Evolutionary conservation across 2,113 vertebrate species (phyloP), one percentile per base, ranked within the genome.

Genomic region (Callopanchax toddi): DNA sequence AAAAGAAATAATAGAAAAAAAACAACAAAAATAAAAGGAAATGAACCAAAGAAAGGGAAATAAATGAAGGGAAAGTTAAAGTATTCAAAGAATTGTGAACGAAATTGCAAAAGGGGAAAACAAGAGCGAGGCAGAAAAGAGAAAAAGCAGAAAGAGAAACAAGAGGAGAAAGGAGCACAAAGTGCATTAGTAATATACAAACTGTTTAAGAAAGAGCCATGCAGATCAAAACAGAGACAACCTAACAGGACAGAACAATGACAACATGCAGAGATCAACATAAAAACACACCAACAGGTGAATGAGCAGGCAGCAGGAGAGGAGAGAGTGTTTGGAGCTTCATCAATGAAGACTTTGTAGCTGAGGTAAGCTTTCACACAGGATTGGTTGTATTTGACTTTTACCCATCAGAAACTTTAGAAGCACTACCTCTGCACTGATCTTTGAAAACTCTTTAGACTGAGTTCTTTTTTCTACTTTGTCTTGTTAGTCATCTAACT

Each of bases 81-180:
- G n/a, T n/a, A n/a, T n/a, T n/a, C n/a, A 61, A 54, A 10, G 17
- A 9, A 18, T 43, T 43, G 40, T 43, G 17, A 43, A 43, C 11
- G 91, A 87, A 92, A 60, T 18, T 86, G 44, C 16, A 40, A 56
- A 67, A 91, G 81, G 79, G 91, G 67, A 78, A 92, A 81, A 17
- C 90, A 77, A 87, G 86, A 91, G 78, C 84, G 81, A 92, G 90
- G 90, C 81, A 92, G 6, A 93, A 9, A n/a, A n/a, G n/a, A n/a
- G 57, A 32, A 60, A 42, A 20, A 20, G 36, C 29, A 53, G 11
- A 53, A n/a, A 90, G 44, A 92, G 48, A 92, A 82, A 89, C 85
- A 92, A 51, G 90, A 91, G 87, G 92, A 92, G 88, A 94, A 91
- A 95, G 94, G 91, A 91, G 89, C 92, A 94, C 90, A 94, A 91